A percentile compares a stretch with the other conserved stretches of the same genome.
Evolutionary conservation across 2,113 vertebrate species (phyloP).

Genomic region (Osmerus mordax): DNA sequence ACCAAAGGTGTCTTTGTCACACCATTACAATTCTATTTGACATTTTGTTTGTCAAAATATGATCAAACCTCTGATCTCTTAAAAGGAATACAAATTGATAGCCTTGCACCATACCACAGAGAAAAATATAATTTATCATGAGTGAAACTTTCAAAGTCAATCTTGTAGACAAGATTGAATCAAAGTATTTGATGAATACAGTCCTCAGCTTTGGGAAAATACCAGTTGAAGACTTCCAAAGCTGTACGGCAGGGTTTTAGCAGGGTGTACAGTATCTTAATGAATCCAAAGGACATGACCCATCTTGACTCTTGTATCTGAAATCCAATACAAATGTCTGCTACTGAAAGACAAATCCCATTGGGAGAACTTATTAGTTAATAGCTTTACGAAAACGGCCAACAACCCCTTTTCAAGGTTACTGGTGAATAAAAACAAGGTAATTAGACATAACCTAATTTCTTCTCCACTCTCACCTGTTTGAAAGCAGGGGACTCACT

Average conservation of each 20-base stretch:
- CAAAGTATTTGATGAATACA: conserved; percentile 12
- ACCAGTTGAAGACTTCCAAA: conserved; percentile 17
- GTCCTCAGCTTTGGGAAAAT: not conserved
- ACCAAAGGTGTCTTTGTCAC: too few relatives aligned
- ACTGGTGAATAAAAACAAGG: conserved; percentile 46
- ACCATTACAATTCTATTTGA: too few relatives aligned
- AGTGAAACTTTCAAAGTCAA: conserved; percentile 17
- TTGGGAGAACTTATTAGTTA: conserved; percentile 44
- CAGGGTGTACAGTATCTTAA: conserved; percentile 18
- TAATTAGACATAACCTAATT: conserved; percentile 55
- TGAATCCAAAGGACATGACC: conserved; percentile 35
- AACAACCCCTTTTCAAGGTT: conserved; percentile 48
- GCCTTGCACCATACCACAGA: not conserved
- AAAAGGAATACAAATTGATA: too few relatives aligned
- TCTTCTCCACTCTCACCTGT: conserved; percentile 30
- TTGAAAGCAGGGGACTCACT: conserved; percentile 48
- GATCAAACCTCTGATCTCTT: too few relatives aligned
- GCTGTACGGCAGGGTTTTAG: not conserved
- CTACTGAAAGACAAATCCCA: conserved; percentile 24
- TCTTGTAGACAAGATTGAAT: conserved; percentile 5
- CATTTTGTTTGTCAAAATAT: too few relatives aligned
- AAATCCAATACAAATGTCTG: conserved; percentile 35
- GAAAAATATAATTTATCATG: not conserved
- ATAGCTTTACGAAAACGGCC: conserved; percentile 40
- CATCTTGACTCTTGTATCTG: conserved; percentile 12